Percentiles rank a stretch among this genome's conserved stretches.
These are phyloP conservation scores for Tachina grossa DNA, from an alignment of 2,888 invertebrate genomes.

Conservation along the genomic window DNA sequence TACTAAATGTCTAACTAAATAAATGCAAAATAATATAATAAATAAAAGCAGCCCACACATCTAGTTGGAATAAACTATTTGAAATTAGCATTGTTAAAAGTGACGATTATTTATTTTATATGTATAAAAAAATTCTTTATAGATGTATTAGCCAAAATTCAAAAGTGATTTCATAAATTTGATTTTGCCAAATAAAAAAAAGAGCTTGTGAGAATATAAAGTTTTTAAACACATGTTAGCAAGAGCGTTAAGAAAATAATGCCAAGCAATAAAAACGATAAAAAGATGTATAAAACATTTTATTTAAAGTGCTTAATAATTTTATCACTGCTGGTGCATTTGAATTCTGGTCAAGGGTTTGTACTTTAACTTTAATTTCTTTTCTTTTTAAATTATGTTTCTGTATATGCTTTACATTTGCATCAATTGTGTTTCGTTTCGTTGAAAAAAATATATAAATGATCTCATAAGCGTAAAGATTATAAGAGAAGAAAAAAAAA, in stretches of 20 bases:
- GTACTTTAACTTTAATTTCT: conserved; percentile 62
- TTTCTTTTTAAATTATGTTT: conserved; percentile 8
- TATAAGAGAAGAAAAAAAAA: conserved; percentile 32
- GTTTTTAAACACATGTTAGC: conserved; percentile 61
- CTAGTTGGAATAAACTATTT: not conserved
- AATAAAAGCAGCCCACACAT: conserved; percentile 53
- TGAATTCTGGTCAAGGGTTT: conserved; percentile 73
- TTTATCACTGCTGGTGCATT: conserved; percentile 69
- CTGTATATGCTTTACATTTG: not conserved
- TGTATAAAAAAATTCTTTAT: conserved; percentile 6
- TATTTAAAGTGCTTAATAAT: conserved; percentile 63
- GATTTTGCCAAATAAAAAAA: conserved; percentile 10
- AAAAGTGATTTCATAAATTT: conserved; percentile 44
- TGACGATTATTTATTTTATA: conserved; percentile 46
- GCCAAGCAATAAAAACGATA: conserved; percentile 51
- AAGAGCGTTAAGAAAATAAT: conserved; percentile 63
- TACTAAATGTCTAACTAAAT: not conserved
- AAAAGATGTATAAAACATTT: conserved; percentile 58
- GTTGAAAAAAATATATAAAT: conserved; percentile 30
- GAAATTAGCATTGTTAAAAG: not conserved
- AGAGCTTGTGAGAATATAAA: conserved; percentile 35
- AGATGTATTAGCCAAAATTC: conserved; percentile 1
- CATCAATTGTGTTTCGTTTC: conserved; percentile 13
- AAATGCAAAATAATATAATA: conserved; percentile 10
- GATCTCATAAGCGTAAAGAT: conserved; percentile 62